Base-by-base conservation (phyloP, 2,113 vertebrate species). In the Malaclemys terrapin region DNA sequence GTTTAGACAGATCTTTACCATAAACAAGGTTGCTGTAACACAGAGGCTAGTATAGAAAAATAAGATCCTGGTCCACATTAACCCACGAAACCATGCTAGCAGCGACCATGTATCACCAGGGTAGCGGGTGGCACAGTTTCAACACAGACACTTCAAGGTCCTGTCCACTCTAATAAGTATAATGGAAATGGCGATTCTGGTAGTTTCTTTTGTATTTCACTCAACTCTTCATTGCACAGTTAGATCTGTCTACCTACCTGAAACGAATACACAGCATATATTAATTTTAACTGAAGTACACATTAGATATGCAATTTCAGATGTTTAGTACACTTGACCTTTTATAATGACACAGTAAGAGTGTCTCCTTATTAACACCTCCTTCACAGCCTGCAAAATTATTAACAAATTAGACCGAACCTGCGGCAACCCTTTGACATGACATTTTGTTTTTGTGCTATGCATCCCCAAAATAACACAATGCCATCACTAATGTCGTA, bases 401-500 rank as follows among this genome's bases (percentile, higher is more conserved):
- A 0, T 57, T 27, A 85, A 87, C 42, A 80, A 94, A 49, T 62
- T 3, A 52, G 56, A 82, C 42, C 27, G 56, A 80, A 82, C 53
- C 27, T 8, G 1, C 84, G 65, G 90, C 75, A 88, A 49, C 57
- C 16, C 2, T 69, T 90, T 50, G 83, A 88, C 76, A 85, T 88
- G 93, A 89, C 0, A 13, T 91, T 93, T 89, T 96, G 72, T 57
- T 96, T 76, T 89, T 54, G 45, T 8, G 3, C 85, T 85, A 31
- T 84, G 80, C 10, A 27, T 62, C 25, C 31, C 56, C 53, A 89
- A 90, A 81, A 49, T 52, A 94, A 84, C 83, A 89, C 10, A 84
- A 31, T 7, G 3, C 78, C 89, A 76, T 92, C 95, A 95, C 96
- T 82, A 53, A 31, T 91, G 82, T 89, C 89, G 82, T 89, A 50